Base-by-base conservation (phyloP, 2,797 vertebrate genomes). In the Amazonetta brasiliensis region DNA sequence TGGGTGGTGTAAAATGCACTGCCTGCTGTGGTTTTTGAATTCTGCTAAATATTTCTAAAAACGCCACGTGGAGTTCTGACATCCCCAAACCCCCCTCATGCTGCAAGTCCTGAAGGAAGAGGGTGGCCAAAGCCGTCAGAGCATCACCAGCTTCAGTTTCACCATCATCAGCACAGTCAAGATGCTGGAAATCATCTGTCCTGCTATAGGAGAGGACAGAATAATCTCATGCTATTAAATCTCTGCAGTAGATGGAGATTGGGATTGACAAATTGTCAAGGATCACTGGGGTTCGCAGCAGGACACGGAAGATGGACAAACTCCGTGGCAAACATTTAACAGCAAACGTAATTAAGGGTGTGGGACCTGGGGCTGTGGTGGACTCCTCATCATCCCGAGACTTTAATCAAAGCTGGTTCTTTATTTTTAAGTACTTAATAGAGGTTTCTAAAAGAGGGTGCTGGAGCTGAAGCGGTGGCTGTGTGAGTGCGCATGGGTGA, bases 341-440 rank as follows among this genome's bases (percentile, higher is more conserved):
- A 84, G 68, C 52, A 35, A 41, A 78, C 33, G 63, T 72, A 93
- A 96, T 90, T 26, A 82, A 79, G 43, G 84, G 68, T 54, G 89
- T 82, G 81, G 39, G 56, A 56, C 67, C 46, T 19, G 44, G n/a
- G 75, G 39, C 75, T 85, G 81, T 15, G 55, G 81, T 85, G 85
- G 56, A 85, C 85, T 80, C 85, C 43, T 95, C 87, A 55, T 74
- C 82, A 33, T 33, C 19, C 15, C 30, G 28, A 75, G 62, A 7
- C 94, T 95, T 81, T 94, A 92, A 87, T 94, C 55, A 60, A 64
- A 73, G 74, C 4, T 5, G 10, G 62, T 83, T 39, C 46, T 64
- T 21, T 43, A 48, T 48, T 30, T 54, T 16, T 26, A n/a, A 30
- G 35, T 30, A 31, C 77, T 90, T 71, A 91, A 77, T 52, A 77